Conservation (phyloP, 2,113 vertebrate species). For the Canis aureus region DNA sequence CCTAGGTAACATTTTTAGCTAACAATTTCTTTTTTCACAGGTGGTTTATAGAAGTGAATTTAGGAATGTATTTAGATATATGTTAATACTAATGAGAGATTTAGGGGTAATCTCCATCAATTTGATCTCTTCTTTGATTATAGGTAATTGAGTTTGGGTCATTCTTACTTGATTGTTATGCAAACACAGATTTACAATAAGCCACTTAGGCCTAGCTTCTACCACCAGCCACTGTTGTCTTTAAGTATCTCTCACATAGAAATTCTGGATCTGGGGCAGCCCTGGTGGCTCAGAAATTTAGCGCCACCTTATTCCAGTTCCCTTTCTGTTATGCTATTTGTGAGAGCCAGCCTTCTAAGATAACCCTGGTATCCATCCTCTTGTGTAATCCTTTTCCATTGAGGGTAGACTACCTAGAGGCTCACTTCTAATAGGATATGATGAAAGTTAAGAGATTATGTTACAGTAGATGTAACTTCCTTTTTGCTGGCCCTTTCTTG, state of each 20-base stretch:
- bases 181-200: not conserved
- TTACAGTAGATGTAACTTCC: not conserved
- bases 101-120: not conserved
- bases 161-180: slow-evolving; percentile 28
- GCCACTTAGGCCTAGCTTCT: not conserved
- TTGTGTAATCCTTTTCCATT: not conserved
- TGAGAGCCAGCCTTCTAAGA: not conserved
- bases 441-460: not conserved
- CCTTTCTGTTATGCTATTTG: not conserved
- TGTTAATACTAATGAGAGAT: not conserved
- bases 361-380: not conserved
- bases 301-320: not conserved
- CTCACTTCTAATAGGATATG: not conserved
- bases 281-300: no score
- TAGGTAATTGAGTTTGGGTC: not conserved
- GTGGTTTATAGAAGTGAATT: not conserved
- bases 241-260: slow-evolving; percentile 1
- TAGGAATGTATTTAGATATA: not conserved
- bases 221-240: not conserved
- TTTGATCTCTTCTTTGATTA: not conserved
- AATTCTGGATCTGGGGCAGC: not conserved
- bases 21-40: not conserved
- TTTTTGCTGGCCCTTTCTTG: not conserved
- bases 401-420: not conserved
- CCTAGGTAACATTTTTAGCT: slow-evolving; percentile 6